Evolutionary conservation across 1,140 invertebrate species (phyloP).

Genomic region (Musca domestica): DNA sequence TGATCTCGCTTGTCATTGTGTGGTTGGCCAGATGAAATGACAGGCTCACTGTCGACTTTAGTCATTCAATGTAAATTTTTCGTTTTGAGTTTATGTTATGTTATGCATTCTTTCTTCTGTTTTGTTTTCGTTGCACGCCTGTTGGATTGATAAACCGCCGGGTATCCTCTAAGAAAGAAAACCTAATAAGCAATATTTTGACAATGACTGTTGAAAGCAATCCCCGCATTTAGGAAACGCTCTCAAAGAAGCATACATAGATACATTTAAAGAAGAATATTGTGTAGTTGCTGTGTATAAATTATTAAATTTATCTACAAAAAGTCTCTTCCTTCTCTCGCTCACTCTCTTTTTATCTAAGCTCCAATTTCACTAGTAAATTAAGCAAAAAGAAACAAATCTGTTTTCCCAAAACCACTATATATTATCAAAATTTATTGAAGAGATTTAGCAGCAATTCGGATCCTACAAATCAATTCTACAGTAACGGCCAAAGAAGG

Average conservation of each 20-base stretch:
- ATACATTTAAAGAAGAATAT: not conserved
- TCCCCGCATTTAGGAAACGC: not conserved
- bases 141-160: not conserved
- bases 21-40: conserved; percentile 13
- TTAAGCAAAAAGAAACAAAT: too few relatives aligned
- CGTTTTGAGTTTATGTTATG: not conserved
- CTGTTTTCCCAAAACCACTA: too few relatives aligned
- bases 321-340: not conserved
- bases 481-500: not conserved
- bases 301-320: too few relatives aligned
- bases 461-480: too few relatives aligned
- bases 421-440: too few relatives aligned
- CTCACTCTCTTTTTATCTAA: not conserved
- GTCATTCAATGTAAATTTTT: not conserved
- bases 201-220: conserved; percentile 24
- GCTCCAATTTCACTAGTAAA: not conserved
- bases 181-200: conserved; percentile 26
- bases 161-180: not conserved
- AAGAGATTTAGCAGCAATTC: too few relatives aligned
- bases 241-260: not conserved
- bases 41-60: not conserved
- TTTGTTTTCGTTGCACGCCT: not conserved
- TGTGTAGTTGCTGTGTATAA: not conserved
- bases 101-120: not conserved
- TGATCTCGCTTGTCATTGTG: not conserved